Evolutionary conservation across 2,888 invertebrate genomes (phyloP).

Genomic region (Erebia aethiops): DNA sequence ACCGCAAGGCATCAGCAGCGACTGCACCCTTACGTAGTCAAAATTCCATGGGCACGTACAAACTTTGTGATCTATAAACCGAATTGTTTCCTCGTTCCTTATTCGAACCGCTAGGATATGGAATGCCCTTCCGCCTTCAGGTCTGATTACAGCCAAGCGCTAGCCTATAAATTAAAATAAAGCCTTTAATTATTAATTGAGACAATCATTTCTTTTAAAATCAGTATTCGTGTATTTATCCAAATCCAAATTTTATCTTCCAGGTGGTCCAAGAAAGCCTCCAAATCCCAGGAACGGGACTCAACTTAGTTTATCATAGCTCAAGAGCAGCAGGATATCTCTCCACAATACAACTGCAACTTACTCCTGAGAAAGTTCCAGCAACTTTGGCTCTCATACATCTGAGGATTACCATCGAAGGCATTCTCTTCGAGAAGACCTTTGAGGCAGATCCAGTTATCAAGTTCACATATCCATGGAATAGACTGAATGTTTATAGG

Average conservation of each 20-base stretch:
- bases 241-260: conserved; percentile 31
- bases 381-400: conserved; percentile 93
- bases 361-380: conserved; percentile 94
- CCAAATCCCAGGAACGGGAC: conserved; percentile 95
- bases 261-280: conserved; percentile 97
- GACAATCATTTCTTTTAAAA: too few species aligned
- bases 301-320: conserved; percentile 98
- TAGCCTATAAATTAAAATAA: too few species aligned
- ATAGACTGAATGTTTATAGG: conserved; percentile 96
- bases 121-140: too few species aligned
- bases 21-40: too few species aligned
- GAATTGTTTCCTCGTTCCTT: too few species aligned
- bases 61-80: too few species aligned
- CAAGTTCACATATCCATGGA: conserved; percentile 99
- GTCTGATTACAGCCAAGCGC: too few species aligned
- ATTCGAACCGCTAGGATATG: too few species aligned
- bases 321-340: conserved; percentile 96
- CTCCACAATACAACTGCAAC: conserved; percentile 94
- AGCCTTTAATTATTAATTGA: too few species aligned
- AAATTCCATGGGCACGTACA: too few species aligned
- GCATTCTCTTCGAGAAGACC: conserved; percentile 94
- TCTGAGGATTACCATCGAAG: conserved; percentile 96
- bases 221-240: not conserved
- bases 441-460: conserved; percentile 98
- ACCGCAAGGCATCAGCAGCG: too few species aligned